These are phyloP conservation scores for Campylorhamphus procurvoides DNA, from an alignment of 2,113 vertebrate genomes.

Conservation along the genomic window DNA sequence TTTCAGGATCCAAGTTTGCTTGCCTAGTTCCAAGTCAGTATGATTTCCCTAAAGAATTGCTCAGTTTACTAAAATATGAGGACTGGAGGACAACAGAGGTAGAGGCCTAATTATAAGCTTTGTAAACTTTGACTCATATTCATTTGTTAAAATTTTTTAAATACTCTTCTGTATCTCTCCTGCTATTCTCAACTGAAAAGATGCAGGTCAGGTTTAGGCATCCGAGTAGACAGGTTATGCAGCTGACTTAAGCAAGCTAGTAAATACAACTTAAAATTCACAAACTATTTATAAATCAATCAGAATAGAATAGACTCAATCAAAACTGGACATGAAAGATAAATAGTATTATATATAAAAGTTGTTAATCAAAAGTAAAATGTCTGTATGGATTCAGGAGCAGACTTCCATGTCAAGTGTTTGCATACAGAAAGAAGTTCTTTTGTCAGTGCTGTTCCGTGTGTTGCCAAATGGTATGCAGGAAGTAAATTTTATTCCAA, in stretches of 20 bases:
- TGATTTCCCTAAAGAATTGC: neutral
- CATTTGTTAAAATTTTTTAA: neutral
- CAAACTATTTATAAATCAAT: neutral
- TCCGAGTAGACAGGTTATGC: neutral
- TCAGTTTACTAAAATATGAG: neutral
- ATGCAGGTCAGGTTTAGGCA: neutral
- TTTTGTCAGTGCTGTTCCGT: neutral
- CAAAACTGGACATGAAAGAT: neutral
- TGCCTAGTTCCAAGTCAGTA: neutral
- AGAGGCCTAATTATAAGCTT: neutral
- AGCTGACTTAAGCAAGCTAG: neutral
- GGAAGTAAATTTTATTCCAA: neutral
- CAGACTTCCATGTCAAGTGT: neutral
- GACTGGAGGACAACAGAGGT: neutral
- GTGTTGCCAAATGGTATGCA: neutral
- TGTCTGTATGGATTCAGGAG: neutral
- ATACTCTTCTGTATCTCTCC: neutral
- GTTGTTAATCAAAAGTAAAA: neutral
- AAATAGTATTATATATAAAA: neutral
- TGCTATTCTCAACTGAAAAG: neutral
- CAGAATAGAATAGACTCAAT: neutral
- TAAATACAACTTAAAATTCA: neutral
- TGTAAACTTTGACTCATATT: neutral
- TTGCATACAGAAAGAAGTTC: neutral
- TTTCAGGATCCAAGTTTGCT: neutral